A percentile compares a stretch with the other conserved stretches of the same genome.
phyloP scores from a whole-genome alignment of 2,113 vertebrate species.

The Hyla sarda region DNA sequence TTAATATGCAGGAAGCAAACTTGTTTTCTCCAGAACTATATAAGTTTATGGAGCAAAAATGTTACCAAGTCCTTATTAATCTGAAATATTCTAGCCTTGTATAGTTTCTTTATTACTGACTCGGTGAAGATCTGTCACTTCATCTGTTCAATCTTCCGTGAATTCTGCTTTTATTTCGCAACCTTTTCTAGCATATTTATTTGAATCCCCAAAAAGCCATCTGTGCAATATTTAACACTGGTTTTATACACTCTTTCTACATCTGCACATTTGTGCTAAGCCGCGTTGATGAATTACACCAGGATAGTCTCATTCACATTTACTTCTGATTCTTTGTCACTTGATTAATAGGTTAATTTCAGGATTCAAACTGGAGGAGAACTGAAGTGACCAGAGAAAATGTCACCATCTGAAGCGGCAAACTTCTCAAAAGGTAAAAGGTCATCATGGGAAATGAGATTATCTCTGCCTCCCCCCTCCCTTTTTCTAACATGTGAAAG shows the following conservation, averaged over 20 bases:
- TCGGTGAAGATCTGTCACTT: slow-evolving; percentile 11
- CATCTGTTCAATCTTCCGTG: slow-evolving; percentile 6
- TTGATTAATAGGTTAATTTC: slow-evolving; percentile 49
- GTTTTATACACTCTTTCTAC: slow-evolving; percentile 8
- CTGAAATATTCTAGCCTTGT: background rate
- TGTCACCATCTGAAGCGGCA: slow-evolving; percentile 32
- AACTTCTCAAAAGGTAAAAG: slow-evolving; percentile 23
- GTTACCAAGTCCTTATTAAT: background rate
- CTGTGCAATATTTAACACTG: slow-evolving; percentile 9
- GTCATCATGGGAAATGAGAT: slow-evolving; percentile 3
- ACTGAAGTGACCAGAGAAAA: slow-evolving; percentile 24
- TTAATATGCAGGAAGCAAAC: too few relatives aligned
- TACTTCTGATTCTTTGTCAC: slow-evolving; percentile 16
- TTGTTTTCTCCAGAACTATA: background rate
- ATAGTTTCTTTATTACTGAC: slow-evolving; percentile 8
- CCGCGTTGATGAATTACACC: slow-evolving; percentile 33
- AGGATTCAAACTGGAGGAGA: background rate
- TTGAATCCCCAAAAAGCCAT: slow-evolving; percentile 4
- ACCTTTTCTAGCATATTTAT: slow-evolving; percentile 34
- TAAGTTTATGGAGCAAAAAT: background rate
- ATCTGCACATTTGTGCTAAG: slow-evolving; percentile 4
- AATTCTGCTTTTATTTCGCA: slow-evolving; percentile 4
- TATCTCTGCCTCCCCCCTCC: background rate
- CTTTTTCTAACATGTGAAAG: background rate
- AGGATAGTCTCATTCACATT: slow-evolving; percentile 10